These are phyloP conservation scores for Abrostola triplasia DNA, from an alignment of 2,888 invertebrate genomes.

Conservation along the genomic window DNA sequence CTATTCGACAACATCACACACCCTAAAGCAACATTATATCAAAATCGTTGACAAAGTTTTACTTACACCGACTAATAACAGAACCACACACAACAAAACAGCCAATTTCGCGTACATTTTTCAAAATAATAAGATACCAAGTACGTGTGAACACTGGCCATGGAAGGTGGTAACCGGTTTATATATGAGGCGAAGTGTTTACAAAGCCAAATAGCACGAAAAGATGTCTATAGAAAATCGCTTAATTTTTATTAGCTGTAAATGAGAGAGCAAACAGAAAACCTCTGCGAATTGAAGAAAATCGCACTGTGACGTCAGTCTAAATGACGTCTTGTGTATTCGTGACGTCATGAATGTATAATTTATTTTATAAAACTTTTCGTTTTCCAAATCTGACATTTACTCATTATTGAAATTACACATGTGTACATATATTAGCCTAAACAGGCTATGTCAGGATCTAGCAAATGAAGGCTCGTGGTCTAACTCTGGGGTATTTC, in stretches of 20 bases:
- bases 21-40: too few species aligned
- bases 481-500: too few species aligned
- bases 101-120: constrained; percentile 35
- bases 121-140: constrained; percentile 26
- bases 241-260: not conserved
- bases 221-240: not conserved
- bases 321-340: not conserved
- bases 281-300: not conserved
- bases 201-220: not conserved
- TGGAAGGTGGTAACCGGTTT: not conserved
- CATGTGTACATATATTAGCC: too few species aligned
- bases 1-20: too few species aligned
- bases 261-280: not conserved
- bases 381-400: too few species aligned
- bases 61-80: constrained; percentile 63
- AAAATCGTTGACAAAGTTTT: too few species aligned
- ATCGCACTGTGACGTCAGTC: not conserved
- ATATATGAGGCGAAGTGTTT: not conserved
- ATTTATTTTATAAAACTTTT: too few species aligned
- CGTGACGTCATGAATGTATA: too few species aligned
- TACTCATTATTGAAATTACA: too few species aligned
- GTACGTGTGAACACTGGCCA: not conserved
- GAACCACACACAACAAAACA: constrained; percentile 53
- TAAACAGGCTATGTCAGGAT: too few species aligned
- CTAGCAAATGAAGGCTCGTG: too few species aligned